Conservation (phyloP, 1,140 invertebrate species). For the Dolichoris vasculosae region DNA sequence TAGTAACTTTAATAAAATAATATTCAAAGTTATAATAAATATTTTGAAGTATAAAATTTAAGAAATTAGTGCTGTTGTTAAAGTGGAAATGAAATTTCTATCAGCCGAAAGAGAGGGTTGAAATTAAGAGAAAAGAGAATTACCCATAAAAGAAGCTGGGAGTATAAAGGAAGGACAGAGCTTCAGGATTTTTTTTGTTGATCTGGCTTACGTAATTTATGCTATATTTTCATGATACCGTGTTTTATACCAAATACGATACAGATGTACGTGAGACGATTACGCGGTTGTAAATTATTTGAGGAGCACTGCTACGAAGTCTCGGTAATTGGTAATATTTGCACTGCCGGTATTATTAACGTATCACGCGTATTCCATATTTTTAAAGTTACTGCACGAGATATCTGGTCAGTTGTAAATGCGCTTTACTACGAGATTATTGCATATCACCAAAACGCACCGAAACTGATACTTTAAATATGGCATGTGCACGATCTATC, state of each 20-base stretch:
- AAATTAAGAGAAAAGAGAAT: no score
- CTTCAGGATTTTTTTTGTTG: background rate
- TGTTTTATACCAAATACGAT: background rate
- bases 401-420: background rate
- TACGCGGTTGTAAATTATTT: slow-evolving; percentile 51
- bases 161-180: no score
- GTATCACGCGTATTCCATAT: slow-evolving; percentile 53
- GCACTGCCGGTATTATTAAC: slow-evolving; percentile 53
- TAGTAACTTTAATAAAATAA: no score
- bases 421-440: background rate
- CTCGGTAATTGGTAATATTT: slow-evolving; percentile 57
- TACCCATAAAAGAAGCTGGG: no score
- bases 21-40: no score
- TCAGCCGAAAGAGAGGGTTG: background rate
- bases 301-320: no score
- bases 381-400: slow-evolving; percentile 54
- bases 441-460: background rate
- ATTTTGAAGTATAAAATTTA: no score
- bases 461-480: background rate
- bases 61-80: no score
- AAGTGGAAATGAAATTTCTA: no score
- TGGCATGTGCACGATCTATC: no score
- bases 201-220: background rate
- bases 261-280: background rate
- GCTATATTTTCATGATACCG: background rate